Evolutionary conservation across 2,888 invertebrate genomes (phyloP), one percentile per base, ranked within the genome.

Genomic region (Halocaridina rubra): DNA sequence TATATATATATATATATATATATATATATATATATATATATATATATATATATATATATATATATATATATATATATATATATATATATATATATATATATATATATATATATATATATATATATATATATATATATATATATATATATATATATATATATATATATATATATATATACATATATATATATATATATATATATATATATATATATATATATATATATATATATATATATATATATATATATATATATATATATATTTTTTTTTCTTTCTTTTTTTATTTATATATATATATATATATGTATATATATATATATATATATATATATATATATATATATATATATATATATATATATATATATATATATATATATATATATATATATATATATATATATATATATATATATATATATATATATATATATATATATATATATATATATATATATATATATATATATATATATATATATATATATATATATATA

Each of bases 1-100:
- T 61, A 61, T 61, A 61, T 61, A 61, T 61, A 61, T 61, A 61
- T 61, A 61, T 61, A 61, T 61, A 61, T 61, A 61, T 61, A 61
- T 61, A 61, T 61, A 61, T 61, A 61, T 61, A 61, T 61, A 61
- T 61, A 61, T 61, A 61, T 61, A 61, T 61, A 61, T 61, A 61
- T 61, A 61, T 61, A 61, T 61, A n/a, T 61, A 61, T 61, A n/a
- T 61, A 61, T 61, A 61, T 61, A 61, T n/a, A 61, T 61, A 61
- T 61, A n/a, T 61, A 61, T 61, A 61, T 39, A 39, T 39, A 16
- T 61, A 61, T 39, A 39, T 39, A 39, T 39, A 39, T 39, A 39
- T 39, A 39, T 39, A 39, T 39, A 39, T 39, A 39, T 39, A 39
- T 39, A 39, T 39, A 39, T 39, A 39, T 39, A 39, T 39, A 39